Evolutionary conservation across 2,113 vertebrate genomes (phyloP), one percentile per base, ranked within the genome.

Genomic region (Ciconia stormi): DNA sequence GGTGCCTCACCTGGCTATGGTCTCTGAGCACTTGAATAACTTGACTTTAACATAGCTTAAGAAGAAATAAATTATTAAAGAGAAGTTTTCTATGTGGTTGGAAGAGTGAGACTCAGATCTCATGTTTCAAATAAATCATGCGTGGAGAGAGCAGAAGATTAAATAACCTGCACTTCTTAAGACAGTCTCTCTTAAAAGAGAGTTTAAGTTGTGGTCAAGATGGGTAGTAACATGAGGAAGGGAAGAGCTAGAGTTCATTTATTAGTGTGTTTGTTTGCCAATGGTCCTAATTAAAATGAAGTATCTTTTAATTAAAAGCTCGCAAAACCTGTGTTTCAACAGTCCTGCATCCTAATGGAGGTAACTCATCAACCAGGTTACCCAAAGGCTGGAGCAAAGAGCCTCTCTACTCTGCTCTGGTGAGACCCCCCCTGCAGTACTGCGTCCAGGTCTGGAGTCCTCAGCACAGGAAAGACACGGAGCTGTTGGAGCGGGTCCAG

Each of bases 81-180:
- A 44, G 5, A 14, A 1, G 1, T 25, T 85, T 7, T 72, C 36
- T 42, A 2, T 53, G 1, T 10, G 8, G 5, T n/a, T 65, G 42
- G 23, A 55, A 62, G 27, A 73, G 5, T 13, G 29, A 36, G 26
- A 16, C 44, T 38, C 34, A 9, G 42, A 42, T 47, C 16, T 67
- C 21, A 2, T 17, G 4, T 61, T 62, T 67, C 32, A 47, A 50
- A 67, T 44, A 67, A 62, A 50, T 27, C 11, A 2, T 9, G 12
- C 13, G 13, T 27, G 26, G 23, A 52, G 42, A 70, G 23, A 44
- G 8, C 14, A 74, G 61, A 38, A 65, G 23, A 34, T 67, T 18
- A 62, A 76, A 46, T 25, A 61, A 46, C 10, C 18, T 25, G 2
- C 15, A 36, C 10, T 56, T 76, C 3, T 29, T 40, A n/a, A 56